phyloP scores from a whole-genome alignment of 2,888 invertebrate species.

The Tolmerus cingulatus region DNA sequence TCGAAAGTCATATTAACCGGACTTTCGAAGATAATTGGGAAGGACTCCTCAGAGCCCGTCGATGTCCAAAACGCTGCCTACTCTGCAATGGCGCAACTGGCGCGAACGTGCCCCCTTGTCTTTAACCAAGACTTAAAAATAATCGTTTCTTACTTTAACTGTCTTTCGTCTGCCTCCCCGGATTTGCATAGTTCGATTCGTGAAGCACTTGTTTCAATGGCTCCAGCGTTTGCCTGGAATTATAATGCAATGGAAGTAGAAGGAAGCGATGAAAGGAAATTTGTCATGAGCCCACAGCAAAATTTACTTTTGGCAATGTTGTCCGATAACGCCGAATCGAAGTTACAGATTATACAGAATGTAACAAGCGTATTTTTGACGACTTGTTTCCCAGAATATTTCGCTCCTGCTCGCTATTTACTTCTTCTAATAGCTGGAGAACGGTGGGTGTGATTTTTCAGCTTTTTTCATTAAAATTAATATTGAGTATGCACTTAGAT shows the following conservation, averaged over 20 bases:
- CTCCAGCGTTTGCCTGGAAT: slow-evolving; percentile 68
- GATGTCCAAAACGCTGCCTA: slow-evolving; percentile 66
- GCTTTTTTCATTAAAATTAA: not conserved
- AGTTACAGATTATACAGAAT: slow-evolving; percentile 81
- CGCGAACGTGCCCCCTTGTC: slow-evolving; percentile 66
- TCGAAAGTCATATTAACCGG: slow-evolving; percentile 61
- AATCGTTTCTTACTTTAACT: slow-evolving; percentile 60
- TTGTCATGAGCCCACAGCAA: slow-evolving; percentile 60
- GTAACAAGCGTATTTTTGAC: slow-evolving; percentile 84
- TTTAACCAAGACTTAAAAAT: slow-evolving; percentile 72
- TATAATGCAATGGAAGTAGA: slow-evolving; percentile 53
- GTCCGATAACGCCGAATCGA: slow-evolving; percentile 77
- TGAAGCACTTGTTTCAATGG: slow-evolving; percentile 75
- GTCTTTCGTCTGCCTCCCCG: slow-evolving; percentile 57
- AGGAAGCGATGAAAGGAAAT: slow-evolving; percentile 55
- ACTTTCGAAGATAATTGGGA: slow-evolving; percentile 59
- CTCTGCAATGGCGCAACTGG: slow-evolving; percentile 64
- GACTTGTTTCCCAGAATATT: slow-evolving; percentile 81
- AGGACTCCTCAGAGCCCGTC: slow-evolving; percentile 57
- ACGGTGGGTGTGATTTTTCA: slow-evolving; percentile 65
- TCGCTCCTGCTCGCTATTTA: slow-evolving; percentile 83
- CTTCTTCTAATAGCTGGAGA: slow-evolving; percentile 85
- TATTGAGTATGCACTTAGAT: slow-evolving; percentile 51
- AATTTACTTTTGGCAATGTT: slow-evolving; percentile 71
- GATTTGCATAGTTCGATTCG: slow-evolving; percentile 73